Base-by-base conservation (phyloP, 2,797 vertebrate genomes). In the Australoheros facetus region DNA sequence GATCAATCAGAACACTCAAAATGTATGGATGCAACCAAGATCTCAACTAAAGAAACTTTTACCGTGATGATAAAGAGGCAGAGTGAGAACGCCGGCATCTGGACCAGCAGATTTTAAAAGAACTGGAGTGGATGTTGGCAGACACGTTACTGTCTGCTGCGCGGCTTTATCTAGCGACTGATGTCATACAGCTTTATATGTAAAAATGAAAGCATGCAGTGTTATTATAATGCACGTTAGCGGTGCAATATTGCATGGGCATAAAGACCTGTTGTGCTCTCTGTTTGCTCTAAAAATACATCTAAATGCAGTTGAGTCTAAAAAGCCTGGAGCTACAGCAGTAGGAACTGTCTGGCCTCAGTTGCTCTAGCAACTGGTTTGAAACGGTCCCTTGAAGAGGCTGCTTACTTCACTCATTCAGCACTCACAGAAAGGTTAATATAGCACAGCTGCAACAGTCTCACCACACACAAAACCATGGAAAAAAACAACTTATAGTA, bases 361-460 rank as follows among this genome's bases (percentile, higher is more conserved):
- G 91, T 93, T 92, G 90, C 91, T 93, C 88, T 87, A 89, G 90
- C 90, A 92, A 93, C 89, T 84, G 82, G 85, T 84, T 78, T 75
- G 84, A 90, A 89, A 87, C 85, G 77, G 75, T 86, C 77, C 78
- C 76, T 66, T 42, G 59, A 75, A 73, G 85, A 80, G 80, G 87
- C 71, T 77, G 71, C 77, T 87, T 62, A 53, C 82, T 86, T 78
- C 59, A 73, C 83, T 87, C 88, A 89, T 89, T 90, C 85, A 82
- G 54, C 73, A 62, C 79, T 83, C 71, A n/a, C 73, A 82, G 37
- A 85, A 60, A 89, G 83, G 86, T 88, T 85, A 83, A 81, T 80
- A 79, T 56, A 53, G 77, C 57, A 53, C 78, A 81, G 82, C 82
- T 84, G 82, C 85, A 86, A 53, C 73, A 80, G 77, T 58, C 56